phyloP scores from a whole-genome alignment of 2,113 vertebrate species.

The Callorhinus ursinus region DNA sequence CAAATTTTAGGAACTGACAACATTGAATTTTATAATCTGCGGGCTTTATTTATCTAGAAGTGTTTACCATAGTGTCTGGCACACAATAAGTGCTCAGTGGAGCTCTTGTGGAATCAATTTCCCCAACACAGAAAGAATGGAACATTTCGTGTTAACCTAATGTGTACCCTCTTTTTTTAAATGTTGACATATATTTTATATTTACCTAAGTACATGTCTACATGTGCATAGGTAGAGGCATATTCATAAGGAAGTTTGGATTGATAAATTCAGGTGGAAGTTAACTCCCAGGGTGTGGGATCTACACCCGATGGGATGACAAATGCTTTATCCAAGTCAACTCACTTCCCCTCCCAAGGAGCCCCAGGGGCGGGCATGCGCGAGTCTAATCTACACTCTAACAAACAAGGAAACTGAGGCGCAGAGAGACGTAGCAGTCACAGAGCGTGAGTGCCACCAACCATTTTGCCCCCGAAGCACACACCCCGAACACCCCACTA shows the following conservation, averaged over 20 bases:
- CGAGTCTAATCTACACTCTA: not conserved
- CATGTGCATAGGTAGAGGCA: too few relatives aligned
- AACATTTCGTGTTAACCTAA: rapidly evolving
- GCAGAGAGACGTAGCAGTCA: not conserved
- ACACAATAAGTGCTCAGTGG: rapidly evolving
- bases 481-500: not conserved
- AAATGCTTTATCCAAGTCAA: not conserved
- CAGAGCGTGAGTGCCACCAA: too few relatives aligned
- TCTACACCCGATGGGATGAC: not conserved
- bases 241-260: not conserved
- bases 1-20: not conserved
- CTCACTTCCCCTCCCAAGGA: not conserved
- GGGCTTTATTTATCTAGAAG: not conserved
- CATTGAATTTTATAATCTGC: not conserved
- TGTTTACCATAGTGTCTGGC: not conserved
- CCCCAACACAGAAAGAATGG: not conserved
- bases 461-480: not conserved
- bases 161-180: not conserved
- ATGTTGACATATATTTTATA: too few relatives aligned
- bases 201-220: too few relatives aligned
- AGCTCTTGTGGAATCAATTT: not conserved
- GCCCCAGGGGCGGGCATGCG: rapidly evolving
- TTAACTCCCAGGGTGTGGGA: not conserved
- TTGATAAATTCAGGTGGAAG: not conserved
- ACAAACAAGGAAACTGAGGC: not conserved